These are phyloP conservation scores for Myotis myotis DNA, from an alignment of 2,797 vertebrate genomes.

Conservation along the genomic window DNA sequence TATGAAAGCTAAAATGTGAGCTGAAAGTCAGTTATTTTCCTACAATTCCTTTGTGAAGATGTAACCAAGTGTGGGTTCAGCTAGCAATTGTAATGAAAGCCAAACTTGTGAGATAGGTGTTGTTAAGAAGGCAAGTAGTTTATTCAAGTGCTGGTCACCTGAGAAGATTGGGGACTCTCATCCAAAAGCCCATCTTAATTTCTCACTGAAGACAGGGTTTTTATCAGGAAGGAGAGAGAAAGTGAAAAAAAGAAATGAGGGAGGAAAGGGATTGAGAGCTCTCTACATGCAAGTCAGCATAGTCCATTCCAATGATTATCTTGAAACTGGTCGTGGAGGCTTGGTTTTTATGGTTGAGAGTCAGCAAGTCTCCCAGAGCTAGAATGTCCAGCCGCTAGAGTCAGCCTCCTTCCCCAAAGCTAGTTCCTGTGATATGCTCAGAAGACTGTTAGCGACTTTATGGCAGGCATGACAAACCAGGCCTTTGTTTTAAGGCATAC, in stretches of 20 bases:
- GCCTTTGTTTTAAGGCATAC: not conserved
- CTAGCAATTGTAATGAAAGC: not conserved
- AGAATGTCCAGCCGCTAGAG: not conserved
- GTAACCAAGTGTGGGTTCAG: not conserved
- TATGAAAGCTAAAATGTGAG: not conserved
- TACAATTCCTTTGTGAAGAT: not conserved
- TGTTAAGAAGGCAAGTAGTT: not conserved
- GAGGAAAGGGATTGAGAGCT: not conserved
- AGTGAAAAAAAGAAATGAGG: not conserved
- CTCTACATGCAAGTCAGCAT: not conserved
- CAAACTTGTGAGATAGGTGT: not conserved
- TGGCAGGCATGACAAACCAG: not conserved
- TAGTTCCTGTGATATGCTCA: not conserved
- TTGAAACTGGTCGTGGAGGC: not conserved
- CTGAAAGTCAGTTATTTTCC: not conserved
- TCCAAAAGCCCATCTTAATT: not conserved
- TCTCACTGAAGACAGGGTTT: not conserved
- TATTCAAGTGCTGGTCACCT: not conserved
- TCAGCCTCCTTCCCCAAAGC: not conserved
- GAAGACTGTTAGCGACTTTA: not conserved
- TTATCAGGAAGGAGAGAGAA: not conserved
- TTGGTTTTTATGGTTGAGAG: not conserved
- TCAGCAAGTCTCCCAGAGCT: not conserved
- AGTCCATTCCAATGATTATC: not conserved
- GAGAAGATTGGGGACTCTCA: not conserved